Percentiles rank a stretch among this genome's conserved stretches.
Evolutionary conservation across 2,113 vertebrate genomes (phyloP).

Genomic region (Mastomys natalensis): DNA sequence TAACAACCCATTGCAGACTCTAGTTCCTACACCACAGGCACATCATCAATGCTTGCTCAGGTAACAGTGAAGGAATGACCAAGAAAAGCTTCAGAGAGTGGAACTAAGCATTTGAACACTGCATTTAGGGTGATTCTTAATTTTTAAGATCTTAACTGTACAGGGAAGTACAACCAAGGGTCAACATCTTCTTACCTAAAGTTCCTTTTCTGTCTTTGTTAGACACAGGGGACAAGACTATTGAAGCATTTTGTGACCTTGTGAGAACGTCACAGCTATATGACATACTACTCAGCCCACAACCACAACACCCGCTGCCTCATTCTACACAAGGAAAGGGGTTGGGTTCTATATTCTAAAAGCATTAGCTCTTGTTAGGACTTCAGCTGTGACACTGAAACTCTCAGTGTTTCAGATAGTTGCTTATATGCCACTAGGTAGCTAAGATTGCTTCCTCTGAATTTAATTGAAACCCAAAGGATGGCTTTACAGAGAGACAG

Average conservation of each 20-base stretch:
- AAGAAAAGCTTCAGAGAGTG: background rate
- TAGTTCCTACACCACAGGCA: background rate
- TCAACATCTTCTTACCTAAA: background rate
- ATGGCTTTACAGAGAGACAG: conserved; percentile 51
- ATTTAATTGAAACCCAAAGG: conserved; percentile 81
- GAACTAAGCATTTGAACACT: background rate
- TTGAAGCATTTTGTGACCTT: too few relatives aligned
- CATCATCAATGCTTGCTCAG: background rate
- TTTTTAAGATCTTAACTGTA: background rate
- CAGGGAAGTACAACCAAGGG: background rate
- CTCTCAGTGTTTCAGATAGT: conserved; percentile 66
- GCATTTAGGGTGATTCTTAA: background rate
- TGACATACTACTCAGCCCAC: background rate
- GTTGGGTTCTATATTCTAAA: background rate
- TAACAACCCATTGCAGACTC: background rate
- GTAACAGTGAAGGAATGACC: background rate
- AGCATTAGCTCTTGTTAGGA: background rate
- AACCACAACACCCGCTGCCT: background rate
- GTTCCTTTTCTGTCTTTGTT: background rate
- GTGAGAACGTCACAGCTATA: background rate
- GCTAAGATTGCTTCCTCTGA: conserved; percentile 52
- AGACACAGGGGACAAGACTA: background rate
- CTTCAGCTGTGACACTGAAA: background rate
- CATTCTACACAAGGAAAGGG: background rate
- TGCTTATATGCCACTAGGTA: conserved; percentile 54